Conservation (phyloP, 2,797 vertebrate genomes). For the Sylvia borin region DNA sequence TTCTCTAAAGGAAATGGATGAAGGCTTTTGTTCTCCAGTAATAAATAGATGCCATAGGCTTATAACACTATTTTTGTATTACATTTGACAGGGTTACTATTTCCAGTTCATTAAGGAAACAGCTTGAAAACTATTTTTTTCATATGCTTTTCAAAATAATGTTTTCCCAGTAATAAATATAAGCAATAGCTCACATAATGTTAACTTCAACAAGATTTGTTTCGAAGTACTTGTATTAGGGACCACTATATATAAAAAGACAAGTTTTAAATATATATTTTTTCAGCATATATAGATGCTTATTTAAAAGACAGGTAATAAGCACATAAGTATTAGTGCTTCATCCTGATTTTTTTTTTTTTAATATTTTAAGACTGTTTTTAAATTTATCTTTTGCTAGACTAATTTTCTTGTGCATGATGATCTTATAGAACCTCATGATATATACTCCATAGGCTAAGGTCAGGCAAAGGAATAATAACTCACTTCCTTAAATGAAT, state of each 20-base stretch:
- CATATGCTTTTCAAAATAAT: constrained; percentile 78
- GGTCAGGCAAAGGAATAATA: constrained; percentile 79
- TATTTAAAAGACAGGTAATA: constrained; percentile 2
- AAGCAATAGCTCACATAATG: constrained; percentile 56
- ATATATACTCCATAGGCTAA: constrained; percentile 77
- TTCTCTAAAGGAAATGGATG: constrained; percentile 85
- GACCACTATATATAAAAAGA: constrained; percentile 11
- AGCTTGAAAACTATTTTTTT: constrained; percentile 79
- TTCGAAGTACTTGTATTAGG: constrained; percentile 40
- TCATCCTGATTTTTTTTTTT: constrained; percentile 1
- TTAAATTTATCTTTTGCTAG: not conserved
- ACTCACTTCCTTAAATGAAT: constrained; percentile 79
- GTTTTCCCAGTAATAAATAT: constrained; percentile 72
- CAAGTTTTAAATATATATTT: constrained; percentile 22
- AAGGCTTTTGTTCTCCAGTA: constrained; percentile 82
- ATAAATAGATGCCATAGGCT: constrained; percentile 83
- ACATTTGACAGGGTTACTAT: constrained; percentile 83
- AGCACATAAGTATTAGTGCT: not conserved
- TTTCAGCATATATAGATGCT: constrained; percentile 18
- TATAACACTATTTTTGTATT: constrained; percentile 84
- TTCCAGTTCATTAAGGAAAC: constrained; percentile 83
- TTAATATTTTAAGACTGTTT: not conserved
- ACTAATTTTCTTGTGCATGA: constrained; percentile 50
- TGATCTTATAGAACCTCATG: constrained; percentile 67
- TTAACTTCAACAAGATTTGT: constrained; percentile 56